Evolutionary conservation across 1,140 invertebrate species (phyloP).

Genomic region (Drosophila lini): DNA sequence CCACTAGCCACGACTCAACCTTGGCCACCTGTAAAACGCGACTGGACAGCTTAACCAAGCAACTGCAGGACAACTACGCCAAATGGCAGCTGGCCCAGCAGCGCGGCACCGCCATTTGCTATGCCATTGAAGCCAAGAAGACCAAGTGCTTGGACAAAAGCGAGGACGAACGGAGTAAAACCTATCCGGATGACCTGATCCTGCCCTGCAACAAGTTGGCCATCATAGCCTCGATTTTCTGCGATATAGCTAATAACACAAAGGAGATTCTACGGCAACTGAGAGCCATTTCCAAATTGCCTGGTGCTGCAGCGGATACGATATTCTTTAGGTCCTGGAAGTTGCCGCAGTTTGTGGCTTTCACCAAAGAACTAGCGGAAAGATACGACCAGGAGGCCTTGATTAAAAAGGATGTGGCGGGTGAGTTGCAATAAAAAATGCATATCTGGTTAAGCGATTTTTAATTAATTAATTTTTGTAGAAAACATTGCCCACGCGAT

Average conservation of each 20-base stretch:
- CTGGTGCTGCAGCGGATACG: slow-evolving; percentile 36
- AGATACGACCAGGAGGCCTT: slow-evolving; percentile 62
- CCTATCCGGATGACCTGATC: slow-evolving; percentile 62
- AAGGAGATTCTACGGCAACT: slow-evolving; percentile 59
- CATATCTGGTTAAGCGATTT: not conserved
- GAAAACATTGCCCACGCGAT: slow-evolving; percentile 70
- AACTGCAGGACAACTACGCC: slow-evolving; percentile 60
- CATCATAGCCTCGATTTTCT: slow-evolving; percentile 69
- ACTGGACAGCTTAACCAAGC: slow-evolving; percentile 48
- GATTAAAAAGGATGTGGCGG: slow-evolving; percentile 61
- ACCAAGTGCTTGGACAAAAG: slow-evolving; percentile 56
- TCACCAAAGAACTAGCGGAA: slow-evolving; percentile 48
- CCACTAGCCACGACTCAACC: slow-evolving; percentile 43
- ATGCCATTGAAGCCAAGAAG: slow-evolving; percentile 71
- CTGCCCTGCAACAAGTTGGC: slow-evolving; percentile 64
- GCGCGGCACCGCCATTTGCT: slow-evolving; percentile 66
- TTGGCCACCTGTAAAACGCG: slow-evolving; percentile 54
- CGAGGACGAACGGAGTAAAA: not conserved
- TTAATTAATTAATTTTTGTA: slow-evolving; percentile 11
- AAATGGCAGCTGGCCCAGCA: slow-evolving; percentile 80
- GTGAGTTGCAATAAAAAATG: slow-evolving; percentile 25
- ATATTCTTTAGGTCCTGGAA: slow-evolving; percentile 70
- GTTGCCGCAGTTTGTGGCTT: slow-evolving; percentile 64
- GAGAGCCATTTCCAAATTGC: slow-evolving; percentile 44
- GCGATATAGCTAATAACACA: slow-evolving; percentile 66